Base-by-base conservation (phyloP, 2,888 invertebrate species). In the Hirudinaria manillensis region DNA sequence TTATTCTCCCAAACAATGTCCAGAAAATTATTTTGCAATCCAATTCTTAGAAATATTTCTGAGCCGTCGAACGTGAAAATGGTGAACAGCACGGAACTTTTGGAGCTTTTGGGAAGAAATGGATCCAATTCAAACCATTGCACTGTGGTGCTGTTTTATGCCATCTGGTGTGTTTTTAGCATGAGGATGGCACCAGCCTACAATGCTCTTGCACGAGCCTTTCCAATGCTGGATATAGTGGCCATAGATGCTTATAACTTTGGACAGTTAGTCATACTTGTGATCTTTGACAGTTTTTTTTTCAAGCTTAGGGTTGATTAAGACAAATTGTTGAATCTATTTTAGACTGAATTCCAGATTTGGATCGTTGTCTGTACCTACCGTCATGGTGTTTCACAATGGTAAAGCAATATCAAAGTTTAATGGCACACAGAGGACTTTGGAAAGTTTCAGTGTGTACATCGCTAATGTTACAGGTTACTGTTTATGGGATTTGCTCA, bases 171-270 rank as follows among this genome's bases (percentile, higher is more conserved):
- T 82, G 91, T 92, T 1, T 95, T 94, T 82, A 94, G 94, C 81
- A 92, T 93, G 27, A 89, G 91, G 83, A 92, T 93, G 10, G 95
- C 94, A 0, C 93, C 93, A 7, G 90, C 93, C 83, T 93, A 91
- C 82, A 97, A 97, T 87, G 92, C 94, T 0, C 84, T 97, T 36
- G 92, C 94, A 0, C 88, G 93, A 81, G 90, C 91, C 3, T 97
- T 92, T 86, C 93, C 94, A 0, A 90, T 90, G 80, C 88, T 98
- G 0, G 91, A 91, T 86, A 89, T 94, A 84, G 91, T 93, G 16
- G 96, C 86, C 2, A 89, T 97, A 27, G 94, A 98, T 87, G 93
- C 94, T 1, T 86, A 93, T 90, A 83, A 94, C 92, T 87, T 91
- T 90, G 83, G 83, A 82, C 82, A 82, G 84, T 84, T 79, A 81